phyloP scores from a whole-genome alignment of 2,888 invertebrate genomes.

The Diarsia rubi region DNA sequence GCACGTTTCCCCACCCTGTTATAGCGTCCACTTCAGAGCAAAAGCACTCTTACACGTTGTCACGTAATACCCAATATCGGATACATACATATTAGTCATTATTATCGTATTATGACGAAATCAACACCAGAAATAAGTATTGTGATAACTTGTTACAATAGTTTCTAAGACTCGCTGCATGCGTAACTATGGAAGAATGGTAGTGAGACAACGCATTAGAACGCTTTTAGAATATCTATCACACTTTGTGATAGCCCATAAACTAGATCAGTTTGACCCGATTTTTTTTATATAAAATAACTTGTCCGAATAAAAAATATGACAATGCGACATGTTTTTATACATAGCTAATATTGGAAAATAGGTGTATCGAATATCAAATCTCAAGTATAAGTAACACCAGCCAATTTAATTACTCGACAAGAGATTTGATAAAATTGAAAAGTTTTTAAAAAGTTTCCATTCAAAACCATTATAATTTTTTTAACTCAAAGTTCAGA shows the following conservation, averaged over 20 bases:
- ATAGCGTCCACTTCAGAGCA: background rate
- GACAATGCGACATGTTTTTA: too few species aligned
- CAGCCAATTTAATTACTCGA: slow-evolving; percentile 37
- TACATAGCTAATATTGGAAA: background rate
- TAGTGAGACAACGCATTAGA: background rate
- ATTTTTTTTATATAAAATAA: background rate
- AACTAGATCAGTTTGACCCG: background rate
- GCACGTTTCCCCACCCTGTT: background rate
- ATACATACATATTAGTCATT: background rate
- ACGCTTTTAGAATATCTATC: background rate
- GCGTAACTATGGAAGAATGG: background rate
- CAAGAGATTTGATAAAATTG: slow-evolving; percentile 1
- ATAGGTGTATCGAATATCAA: background rate
- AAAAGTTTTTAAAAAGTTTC: background rate
- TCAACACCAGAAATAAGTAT: slow-evolving; percentile 27
- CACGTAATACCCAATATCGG: background rate
- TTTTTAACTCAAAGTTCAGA: too few species aligned
- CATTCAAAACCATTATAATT: background rate
- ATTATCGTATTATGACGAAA: background rate
- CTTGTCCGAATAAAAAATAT: background rate
- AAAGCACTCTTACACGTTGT: background rate
- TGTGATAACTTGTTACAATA: slow-evolving; percentile 22
- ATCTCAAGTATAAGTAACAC: slow-evolving; percentile 21
- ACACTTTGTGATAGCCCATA: background rate
- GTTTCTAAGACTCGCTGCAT: slow-evolving; percentile 7